These are phyloP conservation scores for Ricordea florida DNA, from an alignment of 92 coral and sea anemone species.

Conservation along the genomic window DNA sequence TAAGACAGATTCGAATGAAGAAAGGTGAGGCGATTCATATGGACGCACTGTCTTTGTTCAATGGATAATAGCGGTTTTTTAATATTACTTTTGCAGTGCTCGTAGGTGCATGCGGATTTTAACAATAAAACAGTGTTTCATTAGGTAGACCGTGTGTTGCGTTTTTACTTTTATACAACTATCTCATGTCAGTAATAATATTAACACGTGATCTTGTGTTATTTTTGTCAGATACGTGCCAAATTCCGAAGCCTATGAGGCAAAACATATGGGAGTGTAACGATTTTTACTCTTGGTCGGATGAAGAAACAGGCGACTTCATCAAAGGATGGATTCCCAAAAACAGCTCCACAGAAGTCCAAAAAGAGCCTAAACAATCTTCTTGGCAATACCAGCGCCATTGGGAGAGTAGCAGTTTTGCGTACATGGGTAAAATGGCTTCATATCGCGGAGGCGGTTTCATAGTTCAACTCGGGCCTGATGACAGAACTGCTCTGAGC, in stretches of 20 bases:
- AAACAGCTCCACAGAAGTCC: not conserved
- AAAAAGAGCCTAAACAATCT: not conserved
- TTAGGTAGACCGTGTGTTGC: no score
- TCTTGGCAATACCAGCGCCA: conserved; percentile 66
- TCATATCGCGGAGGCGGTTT: conserved; percentile 91
- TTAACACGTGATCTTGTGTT: not conserved
- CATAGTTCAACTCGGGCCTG: conserved; percentile 71
- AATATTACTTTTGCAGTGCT: no score
- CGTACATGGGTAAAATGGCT: conserved; percentile 83
- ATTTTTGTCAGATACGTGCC: conserved; percentile 68
- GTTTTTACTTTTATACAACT: no score
- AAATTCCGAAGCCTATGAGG: conserved; percentile 50
- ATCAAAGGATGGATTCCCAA: conserved; percentile 62
- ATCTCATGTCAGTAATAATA: no score
- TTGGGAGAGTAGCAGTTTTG: conserved; percentile 80
- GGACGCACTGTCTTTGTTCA: no score
- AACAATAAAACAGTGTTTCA: no score
- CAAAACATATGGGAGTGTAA: conserved; percentile 65
- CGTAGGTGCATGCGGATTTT: no score
- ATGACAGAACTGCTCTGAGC: conserved; percentile 39
- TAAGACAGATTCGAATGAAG: conserved; percentile 81
- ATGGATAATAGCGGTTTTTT: no score
- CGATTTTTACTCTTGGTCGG: conserved; percentile 81
- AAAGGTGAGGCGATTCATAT: conserved; percentile 69
- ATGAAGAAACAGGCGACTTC: conserved; percentile 71